Evolutionary conservation across 2,113 vertebrate species (phyloP), one percentile per base, ranked within the genome.

Genomic region (Atherinomorus stipes): DNA sequence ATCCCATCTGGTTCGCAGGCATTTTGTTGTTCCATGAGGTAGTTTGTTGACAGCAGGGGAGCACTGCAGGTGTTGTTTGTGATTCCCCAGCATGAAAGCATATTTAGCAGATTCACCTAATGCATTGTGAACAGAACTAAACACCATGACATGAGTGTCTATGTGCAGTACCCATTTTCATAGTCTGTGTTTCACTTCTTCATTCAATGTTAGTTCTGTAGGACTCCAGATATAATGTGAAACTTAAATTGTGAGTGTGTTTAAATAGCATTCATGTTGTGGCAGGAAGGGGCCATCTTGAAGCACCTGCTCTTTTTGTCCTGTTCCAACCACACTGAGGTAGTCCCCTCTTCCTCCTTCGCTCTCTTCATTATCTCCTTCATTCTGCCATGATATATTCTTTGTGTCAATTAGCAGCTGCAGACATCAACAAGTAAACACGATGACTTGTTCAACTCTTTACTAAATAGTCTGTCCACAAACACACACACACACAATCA

Each of bases 271-370:
- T 28, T 28, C 3, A 28, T 28, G 5, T 58, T 54, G 9, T 0
- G 26, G 38, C 62, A 59, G 31, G 42, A 16, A 9, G 11, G 3
- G 26, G 45, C 49, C 28, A 57, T 64, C 52, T 25, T 67, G 42
- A 28, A 44, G 34, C 25, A 53, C 26, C 67, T 53, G 70, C 23
- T 54, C 53, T 49, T n/a, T 31, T 34, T 42, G n/a, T 64, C 1
- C 53, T 37, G 60, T 23, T 16, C 47, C 19, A 54, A 26, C 58
- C 59, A 61, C 25, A 37, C 44, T 10, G 10, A 44, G 19, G 5
- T 42, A 16, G 57, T 59, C 34, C 50, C 63, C 51, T 53, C 7
- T 28, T 25, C 8, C 34, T 15, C 5, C 25, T 16, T 22, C 2
- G 38, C 15, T 45, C 5, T 50, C 4, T 51, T 19, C n/a, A 2